phyloP scores from a whole-genome alignment of 2,888 invertebrate species.

The Lasioglossum villosulum region DNA sequence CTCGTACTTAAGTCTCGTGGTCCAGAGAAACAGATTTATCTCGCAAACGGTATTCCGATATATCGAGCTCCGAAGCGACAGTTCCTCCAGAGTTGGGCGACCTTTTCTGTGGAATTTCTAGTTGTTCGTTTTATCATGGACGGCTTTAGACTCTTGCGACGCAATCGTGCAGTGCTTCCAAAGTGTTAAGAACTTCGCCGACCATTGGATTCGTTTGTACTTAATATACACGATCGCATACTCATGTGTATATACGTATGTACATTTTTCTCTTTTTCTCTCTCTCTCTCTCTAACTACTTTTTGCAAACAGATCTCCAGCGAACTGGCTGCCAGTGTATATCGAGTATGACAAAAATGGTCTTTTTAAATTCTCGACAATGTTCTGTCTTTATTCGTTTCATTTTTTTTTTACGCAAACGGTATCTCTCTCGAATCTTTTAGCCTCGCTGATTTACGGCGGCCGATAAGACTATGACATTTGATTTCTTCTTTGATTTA shows the following conservation, averaged over 20 bases:
- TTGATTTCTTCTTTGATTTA: not conserved
- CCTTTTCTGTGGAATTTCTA: not conserved
- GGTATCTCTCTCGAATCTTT: not conserved
- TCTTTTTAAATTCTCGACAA: conserved; percentile 22
- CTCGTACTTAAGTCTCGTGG: conserved; percentile 3
- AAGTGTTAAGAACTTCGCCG: not conserved
- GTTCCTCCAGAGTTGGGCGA: not conserved
- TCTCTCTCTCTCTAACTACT: not conserved
- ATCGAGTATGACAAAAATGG: not conserved
- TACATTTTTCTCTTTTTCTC: not conserved
- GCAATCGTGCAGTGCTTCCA: not conserved
- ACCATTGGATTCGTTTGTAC: conserved; percentile 34
- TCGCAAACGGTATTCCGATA: not conserved
- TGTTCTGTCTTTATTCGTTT: conserved; percentile 9
- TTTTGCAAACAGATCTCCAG: conserved; percentile 28
- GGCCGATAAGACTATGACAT: not conserved
- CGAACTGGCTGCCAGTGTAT: conserved; percentile 26
- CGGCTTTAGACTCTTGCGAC: not conserved
- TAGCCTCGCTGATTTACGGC: not conserved
- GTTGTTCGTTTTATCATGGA: not conserved
- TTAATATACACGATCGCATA: conserved; percentile 24
- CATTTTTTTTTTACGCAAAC: not conserved
- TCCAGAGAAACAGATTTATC: conserved; percentile 1
- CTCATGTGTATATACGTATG: not conserved
- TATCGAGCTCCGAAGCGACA: not conserved